These are phyloP conservation scores for Papilio xuthus DNA, from an alignment of 1,140 invertebrate genomes.

Conservation along the genomic window DNA sequence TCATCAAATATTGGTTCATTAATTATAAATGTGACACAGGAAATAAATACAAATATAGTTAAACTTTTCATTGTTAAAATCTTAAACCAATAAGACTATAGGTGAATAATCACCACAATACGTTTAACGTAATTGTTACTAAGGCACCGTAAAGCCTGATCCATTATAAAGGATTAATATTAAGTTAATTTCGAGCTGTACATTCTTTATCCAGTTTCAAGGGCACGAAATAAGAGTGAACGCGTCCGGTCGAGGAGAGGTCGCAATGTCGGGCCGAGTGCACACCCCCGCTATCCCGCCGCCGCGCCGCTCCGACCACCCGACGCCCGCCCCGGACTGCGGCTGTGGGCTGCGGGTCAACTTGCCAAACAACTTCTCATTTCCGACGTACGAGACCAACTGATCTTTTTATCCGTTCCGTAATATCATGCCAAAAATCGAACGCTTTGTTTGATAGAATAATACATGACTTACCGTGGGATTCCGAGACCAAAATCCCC, in stretches of 20 bases:
- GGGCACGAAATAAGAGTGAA: slow-evolving; percentile 63
- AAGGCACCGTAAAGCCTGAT: background rate
- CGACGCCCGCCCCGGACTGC: slow-evolving; percentile 50
- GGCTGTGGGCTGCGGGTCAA: slow-evolving; percentile 47
- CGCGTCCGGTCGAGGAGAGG: slow-evolving; percentile 68
- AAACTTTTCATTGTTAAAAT: too few species aligned
- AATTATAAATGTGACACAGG: too few species aligned
- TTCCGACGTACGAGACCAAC: slow-evolving; percentile 57
- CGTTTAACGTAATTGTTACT: background rate
- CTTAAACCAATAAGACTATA: background rate
- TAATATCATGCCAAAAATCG: slow-evolving; percentile 26
- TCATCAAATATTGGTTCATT: background rate
- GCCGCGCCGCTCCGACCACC: slow-evolving; percentile 41
- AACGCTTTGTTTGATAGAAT: slow-evolving; percentile 1
- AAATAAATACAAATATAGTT: too few species aligned
- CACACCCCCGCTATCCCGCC: slow-evolving; percentile 54
- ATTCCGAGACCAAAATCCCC: too few species aligned
- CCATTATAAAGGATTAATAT: background rate
- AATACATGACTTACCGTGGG: background rate
- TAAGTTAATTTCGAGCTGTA: background rate
- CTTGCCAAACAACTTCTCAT: slow-evolving; percentile 71
- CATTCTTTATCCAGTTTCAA: slow-evolving; percentile 54
- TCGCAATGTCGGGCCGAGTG: slow-evolving; percentile 47
- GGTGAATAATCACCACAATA: background rate
- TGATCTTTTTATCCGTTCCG: slow-evolving; percentile 38